Evolutionary conservation across 2,888 invertebrate species (phyloP), one percentile per base, ranked within the genome.

Genomic region (Ferrisia virgata): DNA sequence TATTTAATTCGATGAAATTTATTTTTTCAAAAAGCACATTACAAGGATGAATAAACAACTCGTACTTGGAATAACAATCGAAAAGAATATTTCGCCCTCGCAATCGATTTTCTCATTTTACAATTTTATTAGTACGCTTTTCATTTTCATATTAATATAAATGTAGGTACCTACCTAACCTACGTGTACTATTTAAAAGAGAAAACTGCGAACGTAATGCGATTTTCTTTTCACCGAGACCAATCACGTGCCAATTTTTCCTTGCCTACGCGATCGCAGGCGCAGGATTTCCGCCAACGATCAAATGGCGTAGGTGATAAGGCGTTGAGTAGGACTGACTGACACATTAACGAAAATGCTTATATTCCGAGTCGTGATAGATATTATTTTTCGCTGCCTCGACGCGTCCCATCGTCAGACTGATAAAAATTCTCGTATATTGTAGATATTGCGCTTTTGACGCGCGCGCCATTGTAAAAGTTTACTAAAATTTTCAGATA

Each of bases 1-100:
- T 25, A 64, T 64, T 53, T 53, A 53, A 53, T 22, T 53, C 22
- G 53, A 28, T 64, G 28, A 64, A 64, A 64, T 28, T 15, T 6
- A 18, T 6, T 47, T 18, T 47, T 47, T 47, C 11, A 33, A 33
- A 72, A 72, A 22, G 2, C 8, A 64, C 31, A n/a, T 72, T 33
- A 33, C 72, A 72, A 72, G 72, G 72, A 22, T 72, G 33, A 72
- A 72, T 72, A 72, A 72, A 72, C 33, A 72, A n/a, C 15, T 8
- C 13, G 13, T 72, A 72, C n/a, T n/a, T n/a, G n/a, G n/a, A 72
- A 72, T 72, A 72, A 72, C 72, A 72, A 72, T 72, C 72, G 36
- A 72, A 72, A 72, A 39, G 39, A 39, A 72, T 33, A 72, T 72
- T 72, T 72, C 36, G 72, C 33, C 72, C 33, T 25, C 72, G 28